These are phyloP conservation scores for Hystrix cristata DNA, from an alignment of 2,113 vertebrate genomes.

Conservation along the genomic window DNA sequence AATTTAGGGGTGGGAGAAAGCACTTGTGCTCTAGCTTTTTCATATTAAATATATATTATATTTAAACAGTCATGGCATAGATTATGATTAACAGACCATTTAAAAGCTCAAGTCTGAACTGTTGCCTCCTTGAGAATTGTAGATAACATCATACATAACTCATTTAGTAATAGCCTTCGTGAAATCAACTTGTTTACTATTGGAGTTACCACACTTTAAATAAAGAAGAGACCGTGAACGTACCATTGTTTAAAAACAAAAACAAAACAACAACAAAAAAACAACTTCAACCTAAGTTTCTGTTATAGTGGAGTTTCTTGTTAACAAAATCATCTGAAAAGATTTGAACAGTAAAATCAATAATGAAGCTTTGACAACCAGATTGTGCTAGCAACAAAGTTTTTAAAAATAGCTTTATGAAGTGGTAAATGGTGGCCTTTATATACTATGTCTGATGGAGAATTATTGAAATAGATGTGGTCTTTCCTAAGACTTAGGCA, in stretches of 20 bases:
- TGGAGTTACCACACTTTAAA: slow-evolving; percentile 86
- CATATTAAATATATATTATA: slow-evolving; percentile 92
- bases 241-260: slow-evolving; percentile 72
- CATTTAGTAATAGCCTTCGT: slow-evolving; percentile 89
- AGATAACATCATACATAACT: slow-evolving; percentile 88
- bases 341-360: slow-evolving; percentile 88
- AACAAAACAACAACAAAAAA: slow-evolving; percentile 60
- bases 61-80: slow-evolving; percentile 92
- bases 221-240: slow-evolving; percentile 87
- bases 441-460: slow-evolving; percentile 63
- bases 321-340: slow-evolving; percentile 89
- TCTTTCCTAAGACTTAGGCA: slow-evolving; percentile 65
- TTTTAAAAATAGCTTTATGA: slow-evolving; percentile 66
- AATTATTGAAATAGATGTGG: background rate
- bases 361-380: slow-evolving; percentile 87
- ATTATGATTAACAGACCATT: slow-evolving; percentile 90
- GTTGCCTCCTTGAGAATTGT: slow-evolving; percentile 90
- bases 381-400: slow-evolving; percentile 80
- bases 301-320: slow-evolving; percentile 86
- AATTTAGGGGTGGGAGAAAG: slow-evolving; percentile 85
- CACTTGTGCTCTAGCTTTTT: slow-evolving; percentile 92
- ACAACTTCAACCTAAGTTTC: slow-evolving; percentile 87
- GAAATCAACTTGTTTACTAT: slow-evolving; percentile 87
- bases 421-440: slow-evolving; percentile 74
- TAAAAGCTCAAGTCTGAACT: slow-evolving; percentile 87